These are phyloP conservation scores for Drosophila virilis DNA, from an alignment of 1,140 invertebrate genomes.

Conservation along the genomic window DNA sequence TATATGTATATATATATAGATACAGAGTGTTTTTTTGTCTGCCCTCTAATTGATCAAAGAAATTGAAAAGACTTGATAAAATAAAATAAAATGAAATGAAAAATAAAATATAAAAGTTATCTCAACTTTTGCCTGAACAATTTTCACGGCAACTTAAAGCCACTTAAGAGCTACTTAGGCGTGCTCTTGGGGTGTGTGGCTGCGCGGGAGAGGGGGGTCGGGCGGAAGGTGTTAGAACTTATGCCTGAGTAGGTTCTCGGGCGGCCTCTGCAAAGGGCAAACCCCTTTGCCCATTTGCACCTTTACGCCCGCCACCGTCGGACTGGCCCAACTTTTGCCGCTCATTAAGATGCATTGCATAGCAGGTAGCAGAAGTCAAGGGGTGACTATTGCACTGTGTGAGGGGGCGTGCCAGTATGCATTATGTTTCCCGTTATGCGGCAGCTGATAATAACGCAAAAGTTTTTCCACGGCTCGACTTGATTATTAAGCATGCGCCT, in stretches of 20 bases:
- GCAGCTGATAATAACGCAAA: constrained; percentile 61
- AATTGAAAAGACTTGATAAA: constrained; percentile 23
- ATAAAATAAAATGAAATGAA: neutral
- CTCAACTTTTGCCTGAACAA: constrained; percentile 62
- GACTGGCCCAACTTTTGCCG: constrained; percentile 27
- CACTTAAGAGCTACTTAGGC: constrained; percentile 58
- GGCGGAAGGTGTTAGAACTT: constrained; percentile 23
- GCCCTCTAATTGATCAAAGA: constrained; percentile 69
- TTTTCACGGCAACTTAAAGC: constrained; percentile 79
- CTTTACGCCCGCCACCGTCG: neutral
- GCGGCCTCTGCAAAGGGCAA: neutral
- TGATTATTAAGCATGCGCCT: constrained; percentile 68
- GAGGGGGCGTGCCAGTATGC: constrained; percentile 35
- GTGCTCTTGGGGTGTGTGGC: neutral
- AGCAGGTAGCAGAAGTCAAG: constrained; percentile 6
- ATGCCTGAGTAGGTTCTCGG: constrained; percentile 37
- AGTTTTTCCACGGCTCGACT: constrained; percentile 69
- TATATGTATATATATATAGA: neutral
- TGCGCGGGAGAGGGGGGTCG: neutral
- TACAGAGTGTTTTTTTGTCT: constrained; percentile 14
- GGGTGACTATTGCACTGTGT: neutral
- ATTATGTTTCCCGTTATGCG: constrained; percentile 55
- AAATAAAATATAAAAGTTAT: constrained; percentile 48
- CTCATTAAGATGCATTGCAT: constrained; percentile 52
- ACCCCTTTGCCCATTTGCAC: neutral